Base-by-base conservation (phyloP, 2,888 invertebrate species). In the Platynereis dumerilii region DNA sequence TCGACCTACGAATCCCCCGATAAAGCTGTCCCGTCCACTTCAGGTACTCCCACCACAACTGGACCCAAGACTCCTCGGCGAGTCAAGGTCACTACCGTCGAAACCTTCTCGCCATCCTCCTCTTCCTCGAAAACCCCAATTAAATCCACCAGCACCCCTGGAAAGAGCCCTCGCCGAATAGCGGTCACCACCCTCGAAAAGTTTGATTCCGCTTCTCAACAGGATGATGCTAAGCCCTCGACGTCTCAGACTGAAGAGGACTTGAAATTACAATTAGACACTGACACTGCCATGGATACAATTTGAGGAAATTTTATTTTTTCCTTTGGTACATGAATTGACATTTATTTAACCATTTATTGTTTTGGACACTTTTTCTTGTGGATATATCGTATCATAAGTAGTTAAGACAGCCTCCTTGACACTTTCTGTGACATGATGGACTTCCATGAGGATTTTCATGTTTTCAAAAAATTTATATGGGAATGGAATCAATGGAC, bases 51-150 rank as follows among this genome's bases (percentile, higher is more conserved):
- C 22, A 24, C 22, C 2, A 20, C 39, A 10, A 12, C 61, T 1
- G 54, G 10, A 29, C 22, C 53, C 26, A 54, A 55, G 42, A 42
- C 53, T 26, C 54, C 61, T 24, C 34, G 61, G 1, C 53, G 61
- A 10, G 28, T 61, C 17, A 2, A 42, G 1, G 54, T 61, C 26
- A 48, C 48, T n/a, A 48, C 48, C 3, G 20, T 48, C n/a, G 20
- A 48, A n/a, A 48, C 48, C 17, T 48, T 20, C 22, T 48, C 48
- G 17, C 48, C 48, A 20, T 10, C 12, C 10, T 12, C 10, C 12
- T 12, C 48, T 48, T 5, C n/a, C 7, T 10, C 7, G 5, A 22
- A 48, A 22, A 48, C 34, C 7, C 34, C 34, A 7, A 34, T 7
- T 12, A 34, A 12, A 34, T 7, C 7, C 12, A 12, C 34, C 5